Evolutionary conservation across 2,888 invertebrate genomes (phyloP), one percentile per base, ranked within the genome.

Genomic region (Lasiommata megera): DNA sequence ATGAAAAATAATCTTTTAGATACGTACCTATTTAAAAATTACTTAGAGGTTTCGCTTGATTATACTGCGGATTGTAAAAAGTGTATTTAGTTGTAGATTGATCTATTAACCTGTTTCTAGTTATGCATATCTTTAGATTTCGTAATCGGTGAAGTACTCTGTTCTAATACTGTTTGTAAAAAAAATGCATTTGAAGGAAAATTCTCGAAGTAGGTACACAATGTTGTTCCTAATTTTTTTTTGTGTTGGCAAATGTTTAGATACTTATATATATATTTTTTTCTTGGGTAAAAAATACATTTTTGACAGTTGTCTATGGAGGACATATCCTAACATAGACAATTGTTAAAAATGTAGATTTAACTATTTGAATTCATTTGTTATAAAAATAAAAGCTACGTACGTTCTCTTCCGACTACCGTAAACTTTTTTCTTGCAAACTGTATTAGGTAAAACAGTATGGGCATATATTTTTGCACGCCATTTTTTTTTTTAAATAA

Each of bases 91-190:
- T 82, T 82, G 84, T 90, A 90, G 89, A 82, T 77, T 72, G 71
- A 82, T 79, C 75, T 86, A 88, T 84, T 86, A 84, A 83, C 81
- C 80, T 83, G 84, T 88, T 88, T 88, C 82, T 87, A 88, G 84
- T 77, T 86, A 87, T 84, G 88, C 88, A 88, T 89, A 90, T 89
- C 88, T 82, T 74, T 88, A 88, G 86, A 85, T 82, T 87, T 84
- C 80, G 73, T 84, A 82, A 82, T 77, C 74, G 70, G 69, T 73
- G 34, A 11, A 71, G n/a, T 66, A 56, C 23, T 31, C 40, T 51
- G 44, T 58, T 54, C 37, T 36, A 46, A 40, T 28, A 40, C 6
- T 16, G 9, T 54, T 55, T 38, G 14, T 18, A 34, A 37, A 23
- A 43, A n/a, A n/a, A n/a, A n/a, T 17, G 40, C 1, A 38, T 14